Evolutionary conservation across 2,888 invertebrate genomes (phyloP).

Genomic region (Bombyx huttoni): DNA sequence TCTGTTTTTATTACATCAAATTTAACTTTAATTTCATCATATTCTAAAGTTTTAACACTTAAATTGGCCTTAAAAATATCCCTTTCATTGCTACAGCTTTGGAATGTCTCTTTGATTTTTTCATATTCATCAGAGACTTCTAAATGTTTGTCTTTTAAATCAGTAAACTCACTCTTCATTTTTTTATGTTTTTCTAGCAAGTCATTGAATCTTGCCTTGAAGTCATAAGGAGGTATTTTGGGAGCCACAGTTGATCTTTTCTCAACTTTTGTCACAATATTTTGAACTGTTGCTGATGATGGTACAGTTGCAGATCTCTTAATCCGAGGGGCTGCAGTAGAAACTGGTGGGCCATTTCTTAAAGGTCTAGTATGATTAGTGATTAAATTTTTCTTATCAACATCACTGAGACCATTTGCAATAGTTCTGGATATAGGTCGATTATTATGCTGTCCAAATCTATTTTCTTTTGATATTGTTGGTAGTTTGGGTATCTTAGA

Average conservation of each 20-base stretch:
- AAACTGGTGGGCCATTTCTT: constrained; percentile 19
- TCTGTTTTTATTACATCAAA: constrained; percentile 53
- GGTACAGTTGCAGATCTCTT: constrained; percentile 52
- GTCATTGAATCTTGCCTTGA: constrained; percentile 75
- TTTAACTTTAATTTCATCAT: constrained; percentile 50
- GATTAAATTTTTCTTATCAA: constrained; percentile 50
- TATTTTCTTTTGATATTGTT: constrained; percentile 45
- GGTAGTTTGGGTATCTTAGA: constrained; percentile 60
- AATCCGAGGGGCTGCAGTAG: constrained; percentile 34
- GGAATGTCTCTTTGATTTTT: constrained; percentile 48
- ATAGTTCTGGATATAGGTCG: constrained; percentile 33
- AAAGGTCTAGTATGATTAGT: constrained; percentile 50
- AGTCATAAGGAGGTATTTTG: constrained; percentile 76
- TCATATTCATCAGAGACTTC: constrained; percentile 68
- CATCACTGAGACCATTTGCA: constrained; percentile 45
- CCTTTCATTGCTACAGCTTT: constrained; percentile 35
- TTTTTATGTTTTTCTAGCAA: constrained; percentile 73
- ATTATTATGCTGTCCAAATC: constrained; percentile 33
- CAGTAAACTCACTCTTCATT: constrained; percentile 65
- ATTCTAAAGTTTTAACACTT: constrained; percentile 37
- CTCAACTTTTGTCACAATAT: constrained; percentile 40
- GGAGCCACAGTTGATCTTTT: constrained; percentile 53
- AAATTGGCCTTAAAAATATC: constrained; percentile 51
- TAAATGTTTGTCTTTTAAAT: constrained; percentile 64
- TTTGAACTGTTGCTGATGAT: constrained; percentile 25